Evolutionary conservation across 1,140 invertebrate genomes (phyloP).

Genomic region (Patella vulgata): DNA sequence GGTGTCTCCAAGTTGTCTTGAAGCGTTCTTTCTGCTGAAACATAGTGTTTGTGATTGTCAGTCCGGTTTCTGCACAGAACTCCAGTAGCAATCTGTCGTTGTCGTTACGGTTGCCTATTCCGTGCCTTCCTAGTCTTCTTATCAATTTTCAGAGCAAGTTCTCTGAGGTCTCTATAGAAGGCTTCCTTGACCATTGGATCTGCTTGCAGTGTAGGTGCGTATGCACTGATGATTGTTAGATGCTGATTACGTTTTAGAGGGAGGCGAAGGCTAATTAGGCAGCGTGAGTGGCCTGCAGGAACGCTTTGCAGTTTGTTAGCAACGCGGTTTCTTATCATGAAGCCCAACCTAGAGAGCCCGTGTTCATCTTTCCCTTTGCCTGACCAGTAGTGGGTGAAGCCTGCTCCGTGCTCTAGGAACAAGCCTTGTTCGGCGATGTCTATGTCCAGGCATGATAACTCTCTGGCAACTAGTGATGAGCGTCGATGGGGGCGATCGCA

Average conservation of each 20-base stretch:
- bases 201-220: not conserved
- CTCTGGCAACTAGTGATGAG: not conserved
- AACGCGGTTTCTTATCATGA: not conserved
- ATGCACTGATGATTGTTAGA: not conserved
- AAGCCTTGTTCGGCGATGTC: slow-evolving; percentile 5
- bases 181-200: not conserved
- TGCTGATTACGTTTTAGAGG: not conserved
- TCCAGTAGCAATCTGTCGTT: not conserved
- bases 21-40: not conserved
- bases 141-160: not conserved
- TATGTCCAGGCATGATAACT: not conserved
- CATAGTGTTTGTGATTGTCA: slow-evolving; percentile 5
- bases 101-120: not conserved
- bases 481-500: not conserved
- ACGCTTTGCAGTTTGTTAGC: slow-evolving; percentile 1
- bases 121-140: not conserved
- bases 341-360: not conserved
- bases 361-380: not conserved
- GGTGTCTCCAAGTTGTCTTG: slow-evolving; percentile 6
- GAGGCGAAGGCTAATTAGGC: not conserved
- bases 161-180: not conserved
- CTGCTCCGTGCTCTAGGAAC: not conserved
- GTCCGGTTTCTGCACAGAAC: not conserved
- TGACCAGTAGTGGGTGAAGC: not conserved
- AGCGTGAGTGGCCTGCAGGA: not conserved